These are phyloP conservation scores for Eurytoma adleriae DNA, from an alignment of 2,888 invertebrate genomes.

Conservation along the genomic window DNA sequence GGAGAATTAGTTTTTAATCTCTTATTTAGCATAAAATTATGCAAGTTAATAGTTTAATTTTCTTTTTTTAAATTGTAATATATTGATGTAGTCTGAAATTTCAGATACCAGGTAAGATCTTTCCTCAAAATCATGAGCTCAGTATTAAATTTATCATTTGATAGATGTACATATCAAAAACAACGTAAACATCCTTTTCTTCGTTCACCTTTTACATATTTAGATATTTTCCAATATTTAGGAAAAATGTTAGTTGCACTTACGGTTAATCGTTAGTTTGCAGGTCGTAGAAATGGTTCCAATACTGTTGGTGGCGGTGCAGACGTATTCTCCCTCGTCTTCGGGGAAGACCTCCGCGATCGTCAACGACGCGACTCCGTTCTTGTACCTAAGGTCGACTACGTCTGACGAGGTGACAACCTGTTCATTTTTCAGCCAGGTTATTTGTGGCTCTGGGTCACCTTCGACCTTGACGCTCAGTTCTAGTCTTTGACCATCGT, in stretches of 20 bases:
- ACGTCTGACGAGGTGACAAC: constrained; percentile 86
- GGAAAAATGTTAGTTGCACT: not conserved
- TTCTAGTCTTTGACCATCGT: constrained; percentile 91
- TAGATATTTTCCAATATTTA: no score
- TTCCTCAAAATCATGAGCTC: no score
- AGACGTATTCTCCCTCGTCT: constrained; percentile 93
- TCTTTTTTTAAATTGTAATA: no score
- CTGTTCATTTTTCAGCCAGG: constrained; percentile 93
- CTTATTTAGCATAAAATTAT: not conserved
- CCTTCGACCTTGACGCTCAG: constrained; percentile 91
- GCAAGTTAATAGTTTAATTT: not conserved
- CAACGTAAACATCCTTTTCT: no score
- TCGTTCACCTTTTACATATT: no score
- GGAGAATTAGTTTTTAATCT: no score
- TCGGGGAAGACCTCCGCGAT: constrained; percentile 97
- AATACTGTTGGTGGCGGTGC: constrained; percentile 94
- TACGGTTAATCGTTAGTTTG: constrained; percentile 89
- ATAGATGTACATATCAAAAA: no score
- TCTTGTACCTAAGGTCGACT: constrained; percentile 94
- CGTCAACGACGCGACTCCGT: constrained; percentile 89
- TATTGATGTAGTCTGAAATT: no score
- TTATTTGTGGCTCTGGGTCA: constrained; percentile 94
- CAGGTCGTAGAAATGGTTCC: constrained; percentile 91
- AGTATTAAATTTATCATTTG: no score
- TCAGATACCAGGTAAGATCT: no score